Percentiles rank a stretch among this genome's conserved stretches.
Evolutionary conservation across 2,797 vertebrate species (phyloP).

Genomic region (Microcaecilia unicolor): DNA sequence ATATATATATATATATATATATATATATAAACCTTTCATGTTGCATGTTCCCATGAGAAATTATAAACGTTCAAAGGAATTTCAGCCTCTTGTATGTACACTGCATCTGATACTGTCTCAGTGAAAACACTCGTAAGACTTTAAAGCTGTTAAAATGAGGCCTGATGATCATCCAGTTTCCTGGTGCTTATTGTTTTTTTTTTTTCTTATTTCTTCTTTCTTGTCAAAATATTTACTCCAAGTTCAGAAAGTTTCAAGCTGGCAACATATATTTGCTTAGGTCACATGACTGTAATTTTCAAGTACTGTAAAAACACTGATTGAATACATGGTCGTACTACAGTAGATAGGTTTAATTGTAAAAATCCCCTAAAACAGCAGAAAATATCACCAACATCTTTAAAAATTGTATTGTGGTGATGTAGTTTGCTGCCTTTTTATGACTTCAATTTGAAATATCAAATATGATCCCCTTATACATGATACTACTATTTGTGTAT

Average conservation of each 20-base stretch:
- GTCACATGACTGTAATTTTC: conserved; percentile 63
- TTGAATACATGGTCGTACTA: conserved; percentile 46
- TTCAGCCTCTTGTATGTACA: conserved; percentile 61
- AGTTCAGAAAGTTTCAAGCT: conserved; percentile 56
- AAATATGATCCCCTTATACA: no score
- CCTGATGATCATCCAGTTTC: conserved; percentile 57
- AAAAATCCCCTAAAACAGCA: no score
- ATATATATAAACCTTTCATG: conserved; percentile 70
- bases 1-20: no score
- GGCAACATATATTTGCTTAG: conserved; percentile 56
- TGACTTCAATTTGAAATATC: no score
- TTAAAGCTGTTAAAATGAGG: conserved; percentile 59
- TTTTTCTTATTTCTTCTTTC: conserved; percentile 60
- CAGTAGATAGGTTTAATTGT: no score
- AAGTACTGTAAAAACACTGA: conserved; percentile 53
- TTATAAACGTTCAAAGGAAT: conserved; percentile 76
- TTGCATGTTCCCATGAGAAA: conserved; percentile 73
- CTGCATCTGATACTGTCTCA: conserved; percentile 61
- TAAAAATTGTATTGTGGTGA: no score
- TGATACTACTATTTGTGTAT: no score
- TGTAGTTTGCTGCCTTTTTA: no score
- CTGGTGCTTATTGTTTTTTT: conserved; percentile 65
- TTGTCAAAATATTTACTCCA: conserved; percentile 69
- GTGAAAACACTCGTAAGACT: conserved; percentile 60
- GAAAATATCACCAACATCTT: no score